phyloP scores from a whole-genome alignment of 1,140 invertebrate species.

The Musca vetustissima region DNA sequence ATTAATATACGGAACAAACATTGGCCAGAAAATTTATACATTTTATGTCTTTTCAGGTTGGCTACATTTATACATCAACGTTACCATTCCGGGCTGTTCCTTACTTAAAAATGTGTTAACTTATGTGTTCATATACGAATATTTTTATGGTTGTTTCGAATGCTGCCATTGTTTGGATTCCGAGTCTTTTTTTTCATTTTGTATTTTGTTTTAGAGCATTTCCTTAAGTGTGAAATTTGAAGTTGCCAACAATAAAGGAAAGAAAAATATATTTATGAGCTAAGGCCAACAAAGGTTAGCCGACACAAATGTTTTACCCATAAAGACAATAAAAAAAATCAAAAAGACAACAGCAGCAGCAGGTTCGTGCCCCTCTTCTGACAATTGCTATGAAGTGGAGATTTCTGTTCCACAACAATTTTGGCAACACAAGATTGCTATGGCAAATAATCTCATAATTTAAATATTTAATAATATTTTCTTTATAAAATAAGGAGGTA shows the following conservation, averaged over 20 bases:
- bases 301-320: constrained; percentile 14
- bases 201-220: background rate
- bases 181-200: background rate
- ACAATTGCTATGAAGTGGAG: too few species aligned
- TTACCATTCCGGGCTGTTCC: background rate
- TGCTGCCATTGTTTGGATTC: too few species aligned
- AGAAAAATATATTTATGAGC: constrained; percentile 12
- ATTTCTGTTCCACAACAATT: too few species aligned
- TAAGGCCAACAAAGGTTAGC: constrained; percentile 10
- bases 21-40: constrained; percentile 19
- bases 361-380: too few species aligned
- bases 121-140: constrained; percentile 14
- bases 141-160: too few species aligned
- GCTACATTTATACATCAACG: background rate
- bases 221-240: constrained; percentile 13
- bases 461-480: too few species aligned
- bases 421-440: too few species aligned
- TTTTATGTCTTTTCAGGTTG: constrained; percentile 12
- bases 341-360: too few species aligned
- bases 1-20: background rate
- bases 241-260: background rate
- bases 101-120: constrained; percentile 15
- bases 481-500: too few species aligned
- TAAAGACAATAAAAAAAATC: background rate
- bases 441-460: too few species aligned